Conservation (phyloP, 2,797 vertebrate genomes). For the Gobionotothen gibberifrons region DNA sequence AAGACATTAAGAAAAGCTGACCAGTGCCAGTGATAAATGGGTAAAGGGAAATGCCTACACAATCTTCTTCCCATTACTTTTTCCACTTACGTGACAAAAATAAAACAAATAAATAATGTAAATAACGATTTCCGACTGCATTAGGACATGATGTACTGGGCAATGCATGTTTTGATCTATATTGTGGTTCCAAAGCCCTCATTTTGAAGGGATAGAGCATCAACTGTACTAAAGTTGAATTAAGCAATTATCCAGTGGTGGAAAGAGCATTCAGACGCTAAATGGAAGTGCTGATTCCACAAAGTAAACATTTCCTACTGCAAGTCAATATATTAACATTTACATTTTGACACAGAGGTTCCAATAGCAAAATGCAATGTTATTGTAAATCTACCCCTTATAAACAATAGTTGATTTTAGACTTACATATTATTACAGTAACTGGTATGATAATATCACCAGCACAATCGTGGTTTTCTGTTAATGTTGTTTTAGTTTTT, state of each 20-base stretch:
- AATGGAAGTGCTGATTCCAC: not conserved
- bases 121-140: conserved; percentile 23
- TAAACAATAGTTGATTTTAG: not conserved
- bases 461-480: not conserved
- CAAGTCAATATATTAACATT: not conserved
- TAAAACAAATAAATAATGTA: conserved; percentile 30
- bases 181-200: conserved; percentile 7
- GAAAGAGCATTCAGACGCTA: not conserved
- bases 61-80: conserved; percentile 12
- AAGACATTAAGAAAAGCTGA: conserved; percentile 17
- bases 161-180: conserved; percentile 19
- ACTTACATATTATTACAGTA: not conserved
- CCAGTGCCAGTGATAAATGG: conserved; percentile 4
- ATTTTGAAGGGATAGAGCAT: conserved; percentile 15
- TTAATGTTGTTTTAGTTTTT: not conserved
- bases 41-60: conserved; percentile 21
- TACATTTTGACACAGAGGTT: not conserved
- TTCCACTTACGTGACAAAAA: conserved; percentile 15
- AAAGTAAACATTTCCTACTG: not conserved
- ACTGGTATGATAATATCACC: not conserved
- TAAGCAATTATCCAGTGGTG: not conserved
- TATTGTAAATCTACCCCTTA: not conserved
- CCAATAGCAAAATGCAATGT: not conserved
- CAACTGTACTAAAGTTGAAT: not conserved
- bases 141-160: not conserved